phyloP scores from a whole-genome alignment of 1,140 invertebrate genomes.

The Leptonema lineaticorne region DNA sequence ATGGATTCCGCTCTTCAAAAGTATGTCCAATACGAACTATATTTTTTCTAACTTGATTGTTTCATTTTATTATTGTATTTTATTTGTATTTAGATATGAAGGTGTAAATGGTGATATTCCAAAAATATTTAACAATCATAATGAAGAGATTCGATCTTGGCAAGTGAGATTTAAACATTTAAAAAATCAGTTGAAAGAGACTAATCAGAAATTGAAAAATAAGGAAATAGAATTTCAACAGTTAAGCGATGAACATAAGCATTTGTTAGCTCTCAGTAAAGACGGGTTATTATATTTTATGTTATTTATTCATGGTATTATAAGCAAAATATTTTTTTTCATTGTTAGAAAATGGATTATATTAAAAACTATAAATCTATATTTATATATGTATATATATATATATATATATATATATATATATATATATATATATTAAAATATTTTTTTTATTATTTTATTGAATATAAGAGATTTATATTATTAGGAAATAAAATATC shows the following conservation, averaged over 20 bases:
- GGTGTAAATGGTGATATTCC: conserved; percentile 74
- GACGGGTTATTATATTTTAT: conserved; percentile 56
- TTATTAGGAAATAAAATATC: no score
- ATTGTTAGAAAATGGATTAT: no score
- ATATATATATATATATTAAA: no score
- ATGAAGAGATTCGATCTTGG: conserved; percentile 72
- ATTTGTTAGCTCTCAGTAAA: conserved; percentile 67
- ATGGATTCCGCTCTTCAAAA: conserved; percentile 70
- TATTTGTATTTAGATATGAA: conserved; percentile 60
- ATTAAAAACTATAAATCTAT: no score
- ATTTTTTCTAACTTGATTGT: conserved; percentile 1
- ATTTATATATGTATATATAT: background rate
- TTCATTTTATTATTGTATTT: background rate
- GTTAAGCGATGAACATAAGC: conserved; percentile 66
- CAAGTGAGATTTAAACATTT: conserved; percentile 69
- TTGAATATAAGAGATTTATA: no score
- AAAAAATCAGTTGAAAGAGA: conserved; percentile 62
- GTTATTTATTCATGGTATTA: background rate
- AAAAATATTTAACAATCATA: conserved; percentile 69
- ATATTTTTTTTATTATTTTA: no score
- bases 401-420: background rate
- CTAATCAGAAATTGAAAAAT: conserved; percentile 63
- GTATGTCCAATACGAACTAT: conserved; percentile 1
- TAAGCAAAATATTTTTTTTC: no score
- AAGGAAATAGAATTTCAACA: conserved; percentile 65